These are phyloP conservation scores for Arctia plantaginis DNA, from an alignment of 2,888 invertebrate genomes.

Conservation along the genomic window DNA sequence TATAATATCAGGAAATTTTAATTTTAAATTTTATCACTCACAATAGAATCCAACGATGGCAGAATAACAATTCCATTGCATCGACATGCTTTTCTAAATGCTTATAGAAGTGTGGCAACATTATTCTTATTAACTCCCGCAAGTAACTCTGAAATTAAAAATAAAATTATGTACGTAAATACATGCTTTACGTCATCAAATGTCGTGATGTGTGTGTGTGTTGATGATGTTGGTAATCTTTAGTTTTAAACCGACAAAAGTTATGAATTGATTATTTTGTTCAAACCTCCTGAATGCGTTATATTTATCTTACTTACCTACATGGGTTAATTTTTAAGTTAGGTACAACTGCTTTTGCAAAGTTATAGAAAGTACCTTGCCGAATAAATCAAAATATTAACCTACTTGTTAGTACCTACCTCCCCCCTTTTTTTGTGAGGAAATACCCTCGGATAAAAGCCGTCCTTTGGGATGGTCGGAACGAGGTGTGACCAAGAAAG, in stretches of 20 bases:
- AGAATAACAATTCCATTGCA: constrained; percentile 96
- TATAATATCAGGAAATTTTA: too few species aligned
- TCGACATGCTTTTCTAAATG: constrained; percentile 94
- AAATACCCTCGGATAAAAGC: too few species aligned
- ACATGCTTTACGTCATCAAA: neutral
- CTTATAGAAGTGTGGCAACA: constrained; percentile 96
- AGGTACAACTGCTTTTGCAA: too few species aligned
- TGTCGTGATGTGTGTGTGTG: neutral
- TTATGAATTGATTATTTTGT: neutral
- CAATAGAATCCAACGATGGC: constrained; percentile 97
- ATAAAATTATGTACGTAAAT: neutral
- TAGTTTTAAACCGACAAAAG: neutral
- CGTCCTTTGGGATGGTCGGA: neutral
- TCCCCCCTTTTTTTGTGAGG: too few species aligned
- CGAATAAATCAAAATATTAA: neutral
- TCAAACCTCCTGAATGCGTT: neutral
- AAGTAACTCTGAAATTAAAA: constrained; percentile 88
- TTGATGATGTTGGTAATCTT: constrained; percentile 5
- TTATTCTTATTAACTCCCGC: constrained; percentile 94
- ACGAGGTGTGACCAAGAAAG: neutral
- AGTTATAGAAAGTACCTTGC: too few species aligned
- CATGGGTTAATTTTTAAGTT: neutral
- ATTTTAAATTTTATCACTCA: constrained; percentile 83
- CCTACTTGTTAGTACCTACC: too few species aligned
- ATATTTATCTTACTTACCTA: neutral